phyloP scores from a whole-genome alignment of 2,113 vertebrate genomes.

The Campylomormyrus tamandua region DNA sequence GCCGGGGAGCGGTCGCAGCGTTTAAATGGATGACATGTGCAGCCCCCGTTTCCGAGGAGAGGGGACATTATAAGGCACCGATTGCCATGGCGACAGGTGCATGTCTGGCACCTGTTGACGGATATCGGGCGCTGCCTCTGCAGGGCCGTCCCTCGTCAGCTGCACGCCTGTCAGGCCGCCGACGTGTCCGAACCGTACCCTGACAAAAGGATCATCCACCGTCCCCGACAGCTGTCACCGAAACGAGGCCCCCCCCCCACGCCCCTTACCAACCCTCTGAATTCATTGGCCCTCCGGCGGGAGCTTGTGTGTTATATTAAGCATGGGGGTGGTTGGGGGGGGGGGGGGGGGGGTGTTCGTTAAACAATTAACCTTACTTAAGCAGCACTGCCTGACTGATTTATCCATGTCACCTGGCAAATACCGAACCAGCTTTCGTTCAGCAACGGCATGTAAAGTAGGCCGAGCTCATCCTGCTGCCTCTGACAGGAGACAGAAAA shows the following conservation, averaged over 20 bases:
- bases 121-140: neutral
- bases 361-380: neutral
- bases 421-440: neutral
- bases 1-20: neutral
- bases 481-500: neutral
- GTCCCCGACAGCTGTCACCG: slow-evolving; percentile 16
- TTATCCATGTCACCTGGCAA: neutral
- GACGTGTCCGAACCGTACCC: neutral
- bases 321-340: neutral
- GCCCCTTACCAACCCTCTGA: neutral
- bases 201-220: slow-evolving; percentile 14
- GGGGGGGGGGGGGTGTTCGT: neutral
- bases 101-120: neutral
- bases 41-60: neutral
- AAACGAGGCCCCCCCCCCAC: neutral
- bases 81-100: neutral
- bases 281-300: neutral
- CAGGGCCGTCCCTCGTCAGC: neutral
- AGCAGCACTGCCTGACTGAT: neutral
- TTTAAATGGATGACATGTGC: neutral
- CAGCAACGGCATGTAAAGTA: neutral
- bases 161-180: neutral
- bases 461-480: neutral
- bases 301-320: neutral
- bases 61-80: neutral